Evolutionary conservation across 2,888 invertebrate genomes (phyloP), one percentile per base, ranked within the genome.

Genomic region (Lypha dubia): DNA sequence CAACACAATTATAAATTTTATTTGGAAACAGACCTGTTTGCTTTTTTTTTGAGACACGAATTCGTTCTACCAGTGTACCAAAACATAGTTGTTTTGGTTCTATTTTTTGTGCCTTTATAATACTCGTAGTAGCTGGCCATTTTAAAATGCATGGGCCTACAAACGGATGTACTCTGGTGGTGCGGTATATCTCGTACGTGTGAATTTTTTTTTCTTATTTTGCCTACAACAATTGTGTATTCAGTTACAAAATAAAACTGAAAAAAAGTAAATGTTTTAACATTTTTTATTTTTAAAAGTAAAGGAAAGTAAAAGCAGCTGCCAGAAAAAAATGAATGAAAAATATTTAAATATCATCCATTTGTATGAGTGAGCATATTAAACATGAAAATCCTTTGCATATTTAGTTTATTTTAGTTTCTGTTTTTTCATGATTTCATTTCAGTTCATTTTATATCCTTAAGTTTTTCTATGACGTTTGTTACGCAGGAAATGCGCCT

Each of bases 401-500:
- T 74, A 71, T 83, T 62, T 71, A 58, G 44, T 60, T 70, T 44
- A 44, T 11, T 53, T 32, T 7, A 20, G 11, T 51, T 49, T 65
- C 15, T 17, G 41, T 15, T 70, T 58, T 83, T 63, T 63, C 13
- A 38, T 73, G 58, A 60, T 75, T 63, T 70, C 73, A 51, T 35
- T 32, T 73, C 32, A 44, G 46, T 35, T 77, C 74, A 62, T 74
- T 79, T 76, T 60, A 58, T 76, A 83, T 86, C 83, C 85, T 85
- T 84, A 83, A 86, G 71, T 83, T 79, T 81, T 65, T 56, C 44
- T 62, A 44, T 71, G 70, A 79, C 51, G 49, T 68, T 74, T 76
- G 70, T 83, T 86, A 87, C 86, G 86, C 89, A 88, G 89, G 89
- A 89, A 89, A 88, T 88, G 89, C 89, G 89, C 89, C 87, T 87